These are phyloP conservation scores for Lepidochrysops patricia DNA, from an alignment of 2,888 invertebrate genomes.

Conservation along the genomic window DNA sequence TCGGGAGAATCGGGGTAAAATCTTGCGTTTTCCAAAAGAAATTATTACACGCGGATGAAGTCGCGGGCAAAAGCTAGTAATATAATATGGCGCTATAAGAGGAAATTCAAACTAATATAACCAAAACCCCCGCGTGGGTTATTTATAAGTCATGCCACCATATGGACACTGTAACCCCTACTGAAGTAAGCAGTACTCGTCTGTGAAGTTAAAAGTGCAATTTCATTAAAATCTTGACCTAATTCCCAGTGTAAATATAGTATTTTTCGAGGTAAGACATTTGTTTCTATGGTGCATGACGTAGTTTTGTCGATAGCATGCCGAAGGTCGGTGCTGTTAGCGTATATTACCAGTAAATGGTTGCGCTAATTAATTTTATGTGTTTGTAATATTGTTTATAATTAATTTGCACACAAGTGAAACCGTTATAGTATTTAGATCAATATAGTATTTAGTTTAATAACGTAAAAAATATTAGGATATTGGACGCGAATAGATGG, in stretches of 20 bases:
- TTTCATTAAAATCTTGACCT: slow-evolving; percentile 44
- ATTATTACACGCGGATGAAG: no score
- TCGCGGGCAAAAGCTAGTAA: no score
- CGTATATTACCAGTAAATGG: slow-evolving; percentile 24
- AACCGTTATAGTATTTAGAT: neutral
- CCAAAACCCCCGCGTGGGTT: slow-evolving; percentile 58
- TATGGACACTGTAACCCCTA: slow-evolving; percentile 59
- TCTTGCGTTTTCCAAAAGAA: no score
- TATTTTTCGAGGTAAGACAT: slow-evolving; percentile 36
- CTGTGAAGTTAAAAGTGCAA: slow-evolving; percentile 30
- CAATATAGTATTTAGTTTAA: neutral
- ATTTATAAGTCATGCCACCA: slow-evolving; percentile 52
- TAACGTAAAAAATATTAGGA: no score
- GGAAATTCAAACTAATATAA: slow-evolving; percentile 49
- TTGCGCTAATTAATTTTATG: slow-evolving; percentile 32
- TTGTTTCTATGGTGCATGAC: slow-evolving; percentile 5
- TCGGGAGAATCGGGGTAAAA: no score
- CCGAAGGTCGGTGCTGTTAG: slow-evolving; percentile 32
- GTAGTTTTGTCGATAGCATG: slow-evolving; percentile 44
- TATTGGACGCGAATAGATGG: no score
- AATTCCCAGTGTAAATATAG: slow-evolving; percentile 34
- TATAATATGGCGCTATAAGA: slow-evolving; percentile 15
- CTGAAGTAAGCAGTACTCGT: slow-evolving; percentile 49
- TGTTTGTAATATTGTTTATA: neutral
- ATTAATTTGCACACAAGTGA: neutral